Evolutionary conservation across 2,888 invertebrate genomes (phyloP).

Genomic region (Caradrina kadenii): DNA sequence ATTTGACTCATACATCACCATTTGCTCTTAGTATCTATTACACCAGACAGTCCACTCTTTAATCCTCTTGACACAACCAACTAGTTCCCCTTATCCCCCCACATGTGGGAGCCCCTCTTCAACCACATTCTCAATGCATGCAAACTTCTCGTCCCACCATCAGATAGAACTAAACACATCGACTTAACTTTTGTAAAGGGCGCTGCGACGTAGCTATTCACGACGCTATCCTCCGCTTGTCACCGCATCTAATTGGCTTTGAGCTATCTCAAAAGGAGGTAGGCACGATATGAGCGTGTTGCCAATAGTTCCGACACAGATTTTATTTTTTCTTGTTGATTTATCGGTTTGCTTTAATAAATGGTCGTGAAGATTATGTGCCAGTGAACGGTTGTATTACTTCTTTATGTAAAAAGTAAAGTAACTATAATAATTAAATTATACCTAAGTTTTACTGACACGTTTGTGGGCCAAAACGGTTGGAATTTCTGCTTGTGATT

Average conservation of each 20-base stretch:
- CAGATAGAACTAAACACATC: slow-evolving; percentile 59
- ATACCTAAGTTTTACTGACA: no score
- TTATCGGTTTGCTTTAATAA: no score
- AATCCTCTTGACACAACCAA: not conserved
- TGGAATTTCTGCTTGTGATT: no score
- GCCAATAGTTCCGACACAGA: slow-evolving; percentile 68
- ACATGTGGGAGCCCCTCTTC: not conserved
- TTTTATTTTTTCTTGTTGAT: not conserved
- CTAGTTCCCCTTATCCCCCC: not conserved
- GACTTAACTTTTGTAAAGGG: slow-evolving; percentile 69
- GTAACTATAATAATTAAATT: no score
- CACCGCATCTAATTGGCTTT: slow-evolving; percentile 88
- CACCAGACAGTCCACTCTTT: not conserved
- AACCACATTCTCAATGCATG: slow-evolving; percentile 40
- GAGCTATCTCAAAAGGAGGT: slow-evolving; percentile 84
- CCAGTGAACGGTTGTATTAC: no score
- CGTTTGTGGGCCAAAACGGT: no score
- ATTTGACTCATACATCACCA: no score
- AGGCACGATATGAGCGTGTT: slow-evolving; percentile 71
- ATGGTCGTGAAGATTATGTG: no score
- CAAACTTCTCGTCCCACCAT: slow-evolving; percentile 40
- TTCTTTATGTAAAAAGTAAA: no score
- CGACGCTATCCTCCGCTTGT: slow-evolving; percentile 77
- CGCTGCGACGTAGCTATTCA: slow-evolving; percentile 71
- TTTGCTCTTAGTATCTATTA: not conserved